Evolutionary conservation across 2,888 invertebrate genomes (phyloP), one percentile per base, ranked within the genome.

Genomic region (Lysandra bellargus): DNA sequence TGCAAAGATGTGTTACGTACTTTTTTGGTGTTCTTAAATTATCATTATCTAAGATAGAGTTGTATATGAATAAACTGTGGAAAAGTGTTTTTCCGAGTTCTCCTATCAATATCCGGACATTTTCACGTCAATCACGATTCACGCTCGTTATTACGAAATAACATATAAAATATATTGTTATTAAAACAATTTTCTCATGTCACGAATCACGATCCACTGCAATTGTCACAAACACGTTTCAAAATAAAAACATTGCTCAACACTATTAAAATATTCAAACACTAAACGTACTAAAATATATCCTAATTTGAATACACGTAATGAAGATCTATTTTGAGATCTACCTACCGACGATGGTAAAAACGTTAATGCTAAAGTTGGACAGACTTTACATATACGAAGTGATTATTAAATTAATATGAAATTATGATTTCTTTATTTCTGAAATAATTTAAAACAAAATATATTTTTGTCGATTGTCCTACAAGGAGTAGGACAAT

Each of bases 201-300:
- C 69, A 69, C 69, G 33, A 69, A 30, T 69, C 69, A 69, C 69
- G 33, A 69, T 69, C 14, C 33, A 69, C 33, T 69, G 23, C 33
- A 37, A 69, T 37, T 33, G 33, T 23, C 33, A 69, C 69, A 69
- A 33, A 69, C 30, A 23, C 33, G 7, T 37, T 69, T 14, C 64
- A 12, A 69, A 4, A 37, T 37, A 33, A 4, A 69, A 69, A 69
- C 14, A 69, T 69, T 69, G 69, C 33, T 14, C 69, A 69, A 64
- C 64, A 64, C 12, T 30, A 69, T 69, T 30, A 30, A 30, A 37
- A 69, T 69, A 37, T 64, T 23, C 12, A 64, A 30, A 30, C 64
- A 64, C 1, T 30, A 30, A 30, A 64, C 61, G 60, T 60, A 61
- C 61, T 12, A 30, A 64, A 64, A 12, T 64, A 64, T 30, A 23